A percentile compares a stretch with the other conserved stretches of the same genome.
Evolutionary conservation across 2,113 vertebrate genomes (phyloP).

Genomic region (Drymodes brunneopygia): DNA sequence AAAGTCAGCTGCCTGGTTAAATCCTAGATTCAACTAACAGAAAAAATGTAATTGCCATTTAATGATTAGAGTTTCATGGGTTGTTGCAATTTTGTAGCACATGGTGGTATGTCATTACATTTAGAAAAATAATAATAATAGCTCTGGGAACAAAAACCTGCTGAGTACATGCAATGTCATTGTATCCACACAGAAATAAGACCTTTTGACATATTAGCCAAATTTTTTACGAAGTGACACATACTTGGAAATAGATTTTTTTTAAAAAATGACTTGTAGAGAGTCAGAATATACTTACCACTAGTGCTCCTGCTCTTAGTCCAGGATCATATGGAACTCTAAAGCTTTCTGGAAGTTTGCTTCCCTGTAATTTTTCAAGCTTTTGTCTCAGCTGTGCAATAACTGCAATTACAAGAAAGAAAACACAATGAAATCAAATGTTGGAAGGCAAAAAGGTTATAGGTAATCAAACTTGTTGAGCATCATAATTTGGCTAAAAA

Average conservation of each 20-base stretch:
- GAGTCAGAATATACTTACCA: conserved; percentile 74
- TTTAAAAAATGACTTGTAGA: conserved; percentile 39
- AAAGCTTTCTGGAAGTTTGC: conserved; percentile 87
- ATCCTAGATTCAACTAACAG: not conserved
- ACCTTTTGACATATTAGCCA: not conserved
- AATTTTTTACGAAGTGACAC: not conserved
- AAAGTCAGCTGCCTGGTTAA: not conserved
- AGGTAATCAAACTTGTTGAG: not conserved
- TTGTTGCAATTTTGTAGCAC: not conserved
- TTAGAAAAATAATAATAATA: not conserved
- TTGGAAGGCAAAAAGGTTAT: not conserved
- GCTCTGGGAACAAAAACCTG: not conserved
- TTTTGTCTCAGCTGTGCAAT: conserved; percentile 91
- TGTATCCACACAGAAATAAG: not conserved
- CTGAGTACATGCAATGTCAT: not conserved
- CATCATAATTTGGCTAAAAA: not conserved
- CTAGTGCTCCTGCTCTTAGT: conserved; percentile 86
- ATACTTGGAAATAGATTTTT: not conserved
- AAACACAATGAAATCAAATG: not conserved
- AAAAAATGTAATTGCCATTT: not conserved
- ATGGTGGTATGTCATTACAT: not conserved
- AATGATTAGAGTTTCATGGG: not conserved
- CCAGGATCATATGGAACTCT: conserved; percentile 94
- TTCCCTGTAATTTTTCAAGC: conserved; percentile 87
- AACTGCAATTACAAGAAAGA: conserved; percentile 74